phyloP scores from a whole-genome alignment of 2,888 invertebrate species.

The Pyralis farinalis region DNA sequence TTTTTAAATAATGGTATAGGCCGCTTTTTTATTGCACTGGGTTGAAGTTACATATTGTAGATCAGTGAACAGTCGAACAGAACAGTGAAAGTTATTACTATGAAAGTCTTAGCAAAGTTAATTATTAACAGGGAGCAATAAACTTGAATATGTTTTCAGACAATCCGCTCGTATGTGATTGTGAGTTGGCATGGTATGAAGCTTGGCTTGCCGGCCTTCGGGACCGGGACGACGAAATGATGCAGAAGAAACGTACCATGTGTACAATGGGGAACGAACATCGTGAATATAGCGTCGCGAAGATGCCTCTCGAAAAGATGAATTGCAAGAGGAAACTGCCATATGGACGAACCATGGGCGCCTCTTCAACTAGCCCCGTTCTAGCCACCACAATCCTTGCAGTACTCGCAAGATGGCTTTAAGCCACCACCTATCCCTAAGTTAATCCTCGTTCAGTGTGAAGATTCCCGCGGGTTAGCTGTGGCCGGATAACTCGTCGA shows the following conservation, averaged over 20 bases:
- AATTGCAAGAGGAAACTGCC: conserved; percentile 87
- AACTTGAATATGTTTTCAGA: conserved; percentile 73
- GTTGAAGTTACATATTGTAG: too few species aligned
- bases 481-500: conserved; percentile 71
- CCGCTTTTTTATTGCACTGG: too few species aligned
- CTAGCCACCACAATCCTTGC: conserved; percentile 45
- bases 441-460: conserved; percentile 38
- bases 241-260: conserved; percentile 91
- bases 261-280: conserved; percentile 91
- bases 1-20: too few species aligned
- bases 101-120: background rate
- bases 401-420: conserved; percentile 53
- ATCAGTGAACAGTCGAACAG: too few species aligned
- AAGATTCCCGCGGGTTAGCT: conserved; percentile 61
- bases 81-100: background rate
- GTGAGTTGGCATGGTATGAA: conserved; percentile 93
- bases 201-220: conserved; percentile 89
- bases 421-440: conserved; percentile 32
- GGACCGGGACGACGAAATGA: conserved; percentile 92
- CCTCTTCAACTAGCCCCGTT: conserved; percentile 34
- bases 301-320: conserved; percentile 91
- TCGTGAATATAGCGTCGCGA: conserved; percentile 90
- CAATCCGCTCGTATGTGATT: conserved; percentile 93
- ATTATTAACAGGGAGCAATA: background rate
- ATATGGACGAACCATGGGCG: conserved; percentile 55